Percentiles rank a stretch among this genome's conserved stretches.
Evolutionary conservation across 1,140 invertebrate genomes (phyloP).

Genomic region (Trichonephila clavipes): DNA sequence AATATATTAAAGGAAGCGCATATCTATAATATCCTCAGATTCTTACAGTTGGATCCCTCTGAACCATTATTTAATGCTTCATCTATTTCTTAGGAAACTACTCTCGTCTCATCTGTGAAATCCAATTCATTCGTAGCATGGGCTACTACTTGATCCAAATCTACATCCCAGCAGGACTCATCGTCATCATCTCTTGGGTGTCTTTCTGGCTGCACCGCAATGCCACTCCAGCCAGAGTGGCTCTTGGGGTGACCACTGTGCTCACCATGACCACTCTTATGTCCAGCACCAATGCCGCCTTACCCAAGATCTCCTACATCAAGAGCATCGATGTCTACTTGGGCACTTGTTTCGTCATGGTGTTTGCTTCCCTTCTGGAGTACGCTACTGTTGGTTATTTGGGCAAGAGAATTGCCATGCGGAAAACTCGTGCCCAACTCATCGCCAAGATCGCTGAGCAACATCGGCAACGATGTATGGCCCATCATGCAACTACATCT

Average conservation of each 20-base stretch:
- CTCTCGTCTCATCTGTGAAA: constrained; percentile 82
- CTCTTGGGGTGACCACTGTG: constrained; percentile 83
- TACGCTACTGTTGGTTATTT: constrained; percentile 97
- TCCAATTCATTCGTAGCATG: constrained; percentile 81
- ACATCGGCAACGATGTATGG: constrained; percentile 75
- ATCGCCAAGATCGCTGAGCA: constrained; percentile 94
- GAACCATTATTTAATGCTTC: neutral
- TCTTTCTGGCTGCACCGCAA: constrained; percentile 82
- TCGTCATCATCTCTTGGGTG: constrained; percentile 83
- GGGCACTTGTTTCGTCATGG: constrained; percentile 82
- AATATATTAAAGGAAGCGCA: neutral
- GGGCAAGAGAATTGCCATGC: constrained; percentile 97
- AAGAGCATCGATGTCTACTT: constrained; percentile 83
- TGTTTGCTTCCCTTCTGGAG: constrained; percentile 83
- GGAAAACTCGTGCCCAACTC: constrained; percentile 92
- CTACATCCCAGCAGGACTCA: constrained; percentile 83
- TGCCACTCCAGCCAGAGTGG: constrained; percentile 81
- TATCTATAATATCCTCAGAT: neutral
- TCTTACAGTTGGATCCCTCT: neutral
- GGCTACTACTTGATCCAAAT: constrained; percentile 84
- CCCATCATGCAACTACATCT: neutral
- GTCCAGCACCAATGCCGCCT: constrained; percentile 83
- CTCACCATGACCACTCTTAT: constrained; percentile 84
- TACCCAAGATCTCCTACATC: constrained; percentile 83
- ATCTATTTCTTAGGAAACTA: constrained; percentile 81